Base-by-base conservation (phyloP, 2,888 invertebrate species). In the Netelia melanura region DNA sequence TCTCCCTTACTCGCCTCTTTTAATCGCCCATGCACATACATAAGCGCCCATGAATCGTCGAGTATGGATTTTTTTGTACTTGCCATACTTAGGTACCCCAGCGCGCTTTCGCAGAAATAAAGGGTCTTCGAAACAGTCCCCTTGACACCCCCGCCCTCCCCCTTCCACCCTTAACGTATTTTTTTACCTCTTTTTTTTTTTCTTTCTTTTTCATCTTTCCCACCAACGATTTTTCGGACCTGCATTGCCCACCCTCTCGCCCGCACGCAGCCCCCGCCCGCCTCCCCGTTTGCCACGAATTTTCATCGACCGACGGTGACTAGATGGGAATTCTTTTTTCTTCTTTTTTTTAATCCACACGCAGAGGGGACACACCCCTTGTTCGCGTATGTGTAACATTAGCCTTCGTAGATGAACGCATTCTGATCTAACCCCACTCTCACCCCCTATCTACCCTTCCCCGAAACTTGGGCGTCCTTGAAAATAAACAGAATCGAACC, bases 401-500 rank as follows among this genome's bases (percentile, higher is more conserved):
- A 87, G 84, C 85, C 89, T 85, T 86, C 85, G 68, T 85, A 67
- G 52, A 80, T 82, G 83, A 83, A 75, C 75, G 70, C 65, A 81
- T 80, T 79, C 74, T 48, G 48, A 14, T 48, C 48, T 14, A 71
- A 61, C 52, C 43, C 56, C 54, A 9, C 23, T 48, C n/a, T 30
- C 38, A 61, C 48, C 54, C 52, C 17, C 14, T 54, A 6, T 52
- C 70, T 17, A 23, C 43, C 65, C 61, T 83, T 83, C 86, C 85
- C 80, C 85, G 72, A 82, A 83, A 38, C 38, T 38, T 38, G 38
- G 38, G 5, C 83, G 88, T 88, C 87, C 89, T 89, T 89, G 87
- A 89, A 89, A 89, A 88, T 89, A 89, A 89, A 89, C 89, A 89
- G 88, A 89, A 88, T 88, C 88, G 89, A 88, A 89, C 90, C 90